Percentiles rank a stretch among this genome's conserved stretches.
Evolutionary conservation across 2,797 vertebrate genomes (phyloP).

Genomic region (Telmatherina bonti): DNA sequence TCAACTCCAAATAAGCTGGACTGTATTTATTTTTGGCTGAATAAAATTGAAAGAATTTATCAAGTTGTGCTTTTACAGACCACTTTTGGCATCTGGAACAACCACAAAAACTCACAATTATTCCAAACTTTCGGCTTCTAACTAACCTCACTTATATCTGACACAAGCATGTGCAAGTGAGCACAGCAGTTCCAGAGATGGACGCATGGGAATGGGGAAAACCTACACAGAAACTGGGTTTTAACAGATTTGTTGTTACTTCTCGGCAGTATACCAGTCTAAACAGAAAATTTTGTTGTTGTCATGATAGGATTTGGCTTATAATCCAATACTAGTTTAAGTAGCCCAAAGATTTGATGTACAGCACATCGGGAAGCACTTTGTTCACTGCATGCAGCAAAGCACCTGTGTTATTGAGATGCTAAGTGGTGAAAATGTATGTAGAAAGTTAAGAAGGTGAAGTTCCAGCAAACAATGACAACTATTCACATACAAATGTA

Average conservation of each 20-base stretch:
- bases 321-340: no score
- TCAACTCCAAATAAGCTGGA: background rate
- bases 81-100: constrained; percentile 1
- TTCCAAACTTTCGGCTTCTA: constrained; percentile 3
- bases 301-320: no score
- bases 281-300: no score
- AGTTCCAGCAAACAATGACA: background rate
- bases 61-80: background rate
- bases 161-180: background rate
- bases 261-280: background rate
- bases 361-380: background rate
- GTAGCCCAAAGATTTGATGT: no score
- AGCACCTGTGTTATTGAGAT: background rate
- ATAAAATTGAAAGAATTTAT: background rate
- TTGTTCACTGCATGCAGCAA: background rate
- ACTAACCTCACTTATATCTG: constrained; percentile 1
- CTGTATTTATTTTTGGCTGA: background rate
- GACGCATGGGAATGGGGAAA: background rate
- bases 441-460: background rate
- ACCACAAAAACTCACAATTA: background rate
- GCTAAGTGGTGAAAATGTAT: background rate
- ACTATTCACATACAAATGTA: no score
- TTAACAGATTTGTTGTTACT: background rate
- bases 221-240: background rate
- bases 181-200: background rate